Base-by-base conservation (phyloP, 2,113 vertebrate species). In the Colistium nudipinnis region DNA sequence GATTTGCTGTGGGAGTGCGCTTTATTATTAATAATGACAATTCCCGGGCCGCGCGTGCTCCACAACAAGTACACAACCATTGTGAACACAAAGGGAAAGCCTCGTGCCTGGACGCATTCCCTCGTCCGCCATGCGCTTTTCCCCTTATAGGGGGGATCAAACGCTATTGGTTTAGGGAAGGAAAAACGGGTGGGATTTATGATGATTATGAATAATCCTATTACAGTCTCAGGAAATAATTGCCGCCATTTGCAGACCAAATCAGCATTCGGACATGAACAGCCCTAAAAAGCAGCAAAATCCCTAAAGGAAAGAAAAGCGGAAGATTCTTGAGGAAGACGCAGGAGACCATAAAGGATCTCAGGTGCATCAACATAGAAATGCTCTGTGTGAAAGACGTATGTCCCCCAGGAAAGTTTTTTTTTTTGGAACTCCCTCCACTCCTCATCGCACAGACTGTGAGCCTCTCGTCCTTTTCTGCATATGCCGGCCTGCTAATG, bases 1-100 rank as follows among this genome's bases (percentile, higher is more conserved):
- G 83, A 87, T 85, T 86, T 80, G 71, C 70, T 52, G 49, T 39
- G 33, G 65, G 66, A 74, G 65, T 69, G 75, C 45, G 63, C 56
- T 63, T 51, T 62, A 84, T 79, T 85, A 81, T 84, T 87, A 76
- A 87, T 89, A 76, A 88, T 82, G 83, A 76, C 70, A 82, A 81
- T 86, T 78, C 82, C 74, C 61, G 56, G 56, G 45, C 75, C 78
- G 51, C n/a, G n/a, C n/a, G n/a, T n/a, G n/a, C n/a, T n/a, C n/a
- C n/a, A n/a, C n/a, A n/a, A n/a, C n/a, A n/a, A n/a, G n/a, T n/a
- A n/a, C n/a, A n/a, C n/a, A n/a, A n/a, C n/a, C n/a, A n/a, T n/a
- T n/a, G n/a, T n/a, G n/a, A n/a, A n/a, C n/a, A n/a, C n/a, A n/a
- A n/a, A n/a, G n/a, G n/a, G n/a, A n/a, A n/a, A n/a, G n/a, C n/a